Evolutionary conservation across 2,113 vertebrate genomes (phyloP).

Genomic region (Notiomystis cincta): DNA sequence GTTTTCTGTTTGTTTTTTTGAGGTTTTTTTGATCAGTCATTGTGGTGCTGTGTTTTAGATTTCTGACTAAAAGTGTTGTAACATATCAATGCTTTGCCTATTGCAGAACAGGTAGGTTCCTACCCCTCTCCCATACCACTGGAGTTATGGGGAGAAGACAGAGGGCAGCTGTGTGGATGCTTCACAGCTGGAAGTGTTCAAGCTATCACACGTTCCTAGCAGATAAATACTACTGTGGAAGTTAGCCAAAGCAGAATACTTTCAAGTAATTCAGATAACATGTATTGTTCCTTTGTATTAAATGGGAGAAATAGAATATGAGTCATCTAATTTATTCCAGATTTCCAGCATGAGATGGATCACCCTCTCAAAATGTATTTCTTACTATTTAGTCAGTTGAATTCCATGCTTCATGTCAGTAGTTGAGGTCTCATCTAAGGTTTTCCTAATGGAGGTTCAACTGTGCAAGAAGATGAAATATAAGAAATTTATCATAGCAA

Average conservation of each 20-base stretch:
- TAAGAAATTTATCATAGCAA: neutral
- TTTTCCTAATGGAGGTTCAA: neutral
- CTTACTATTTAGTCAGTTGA: neutral
- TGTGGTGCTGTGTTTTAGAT: neutral
- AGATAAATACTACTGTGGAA: neutral
- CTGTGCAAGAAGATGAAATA: neutral
- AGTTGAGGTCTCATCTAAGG: neutral
- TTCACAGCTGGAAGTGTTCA: neutral
- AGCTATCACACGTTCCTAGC: neutral
- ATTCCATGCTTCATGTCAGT: neutral
- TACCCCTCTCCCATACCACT: neutral
- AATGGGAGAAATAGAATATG: neutral
- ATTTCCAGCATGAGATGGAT: neutral
- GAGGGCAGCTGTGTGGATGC: accelerated
- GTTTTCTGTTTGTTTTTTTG: neutral
- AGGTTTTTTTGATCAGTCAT: neutral
- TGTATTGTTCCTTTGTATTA: neutral
- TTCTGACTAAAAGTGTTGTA: neutral
- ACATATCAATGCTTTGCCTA: neutral
- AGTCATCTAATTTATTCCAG: neutral
- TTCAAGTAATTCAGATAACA: neutral
- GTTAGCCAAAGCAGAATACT: neutral
- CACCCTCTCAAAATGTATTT: neutral
- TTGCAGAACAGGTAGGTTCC: neutral
- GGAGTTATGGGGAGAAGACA: neutral